Base-by-base conservation (phyloP, 2,888 invertebrate genomes). In the Chrysolina americana region DNA sequence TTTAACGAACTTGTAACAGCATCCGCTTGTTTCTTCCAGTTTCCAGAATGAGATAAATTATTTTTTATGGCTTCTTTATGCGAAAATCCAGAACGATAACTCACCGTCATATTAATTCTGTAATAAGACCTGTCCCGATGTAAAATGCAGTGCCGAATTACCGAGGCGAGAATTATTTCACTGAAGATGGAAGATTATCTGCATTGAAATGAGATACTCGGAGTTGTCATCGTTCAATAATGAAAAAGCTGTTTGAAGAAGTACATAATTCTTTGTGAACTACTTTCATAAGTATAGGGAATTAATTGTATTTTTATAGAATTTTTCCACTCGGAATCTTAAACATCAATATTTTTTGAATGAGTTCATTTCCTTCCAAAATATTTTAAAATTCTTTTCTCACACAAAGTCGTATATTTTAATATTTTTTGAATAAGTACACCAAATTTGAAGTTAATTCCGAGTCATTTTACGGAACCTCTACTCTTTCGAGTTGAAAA, bases 41-140 rank as follows among this genome's bases (percentile, higher is more conserved):
- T 50, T 66, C 66, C 5, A 28, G n/a, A 23, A 66, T 15, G 66
- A 36, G 13, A 36, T 50, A n/a, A 66, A 66, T 66, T 50, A 50
- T 50, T 36, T 66, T 36, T 28, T 9, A 66, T 17, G 36, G 11
- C 65, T 48, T 23, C 41, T 66, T 44, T 28, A 21, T 50, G 66
- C 4, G 48, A 50, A 36, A 50, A 66, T 66, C 10, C 50, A 28
- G 5, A 21, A 50, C 50, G 28, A 66, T 66, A 50, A 50, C 50
- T 66, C 50, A 50, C 36, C 23, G 17, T 66, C 10, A 50, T 44
- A 47, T 66, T 66, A 66, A 66, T 66, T 66, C 36, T 50, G 66
- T 66, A 66, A 66, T 66, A 36, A 66, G 66, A 11, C 36, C 9
- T 13, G 47, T n/a, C 36, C 23, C 17, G 48, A 28, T 66, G 66